A percentile compares a stretch with the other conserved stretches of the same genome.
Evolutionary conservation across 2,888 invertebrate genomes (phyloP).

Genomic region (Cryptophagus acutangulus): DNA sequence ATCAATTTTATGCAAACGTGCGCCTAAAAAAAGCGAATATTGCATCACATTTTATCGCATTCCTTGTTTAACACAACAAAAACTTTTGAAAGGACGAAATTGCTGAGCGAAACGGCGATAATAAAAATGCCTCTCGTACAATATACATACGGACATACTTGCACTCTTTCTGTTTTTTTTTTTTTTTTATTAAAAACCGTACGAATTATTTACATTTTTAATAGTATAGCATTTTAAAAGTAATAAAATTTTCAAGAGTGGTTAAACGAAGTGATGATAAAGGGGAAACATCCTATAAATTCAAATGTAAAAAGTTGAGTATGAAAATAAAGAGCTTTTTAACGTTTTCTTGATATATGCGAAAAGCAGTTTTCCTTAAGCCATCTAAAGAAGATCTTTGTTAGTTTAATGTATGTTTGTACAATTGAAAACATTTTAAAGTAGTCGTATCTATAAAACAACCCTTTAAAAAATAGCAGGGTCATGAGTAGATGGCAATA

Average conservation of each 20-base stretch:
- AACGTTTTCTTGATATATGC: conserved; percentile 31
- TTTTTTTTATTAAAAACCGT: too few relatives aligned
- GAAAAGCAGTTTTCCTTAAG: conserved; percentile 30
- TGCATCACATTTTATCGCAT: background rate
- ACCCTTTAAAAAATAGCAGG: conserved; percentile 27
- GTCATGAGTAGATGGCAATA: conserved; percentile 26
- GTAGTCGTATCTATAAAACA: conserved; percentile 29
- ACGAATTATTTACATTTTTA: conserved; percentile 1
- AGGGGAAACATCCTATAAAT: conserved; percentile 20
- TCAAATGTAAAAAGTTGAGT: conserved; percentile 24
- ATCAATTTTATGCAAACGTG: background rate
- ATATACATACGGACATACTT: too few relatives aligned
- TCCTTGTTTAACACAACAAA: background rate
- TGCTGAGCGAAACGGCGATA: too few relatives aligned
- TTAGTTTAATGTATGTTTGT: conserved; percentile 33
- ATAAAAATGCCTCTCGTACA: background rate
- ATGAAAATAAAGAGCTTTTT: conserved; percentile 26
- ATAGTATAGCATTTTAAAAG: background rate
- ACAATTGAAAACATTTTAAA: conserved; percentile 33
- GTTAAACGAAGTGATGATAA: conserved; percentile 18
- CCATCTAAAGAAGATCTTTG: conserved; percentile 31
- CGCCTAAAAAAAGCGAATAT: background rate
- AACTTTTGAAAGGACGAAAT: too few relatives aligned
- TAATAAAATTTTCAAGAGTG: conserved; percentile 1
- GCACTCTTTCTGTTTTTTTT: too few relatives aligned